Evolutionary conservation across 2,888 invertebrate genomes (phyloP).

Genomic region (Brachyptera risi): DNA sequence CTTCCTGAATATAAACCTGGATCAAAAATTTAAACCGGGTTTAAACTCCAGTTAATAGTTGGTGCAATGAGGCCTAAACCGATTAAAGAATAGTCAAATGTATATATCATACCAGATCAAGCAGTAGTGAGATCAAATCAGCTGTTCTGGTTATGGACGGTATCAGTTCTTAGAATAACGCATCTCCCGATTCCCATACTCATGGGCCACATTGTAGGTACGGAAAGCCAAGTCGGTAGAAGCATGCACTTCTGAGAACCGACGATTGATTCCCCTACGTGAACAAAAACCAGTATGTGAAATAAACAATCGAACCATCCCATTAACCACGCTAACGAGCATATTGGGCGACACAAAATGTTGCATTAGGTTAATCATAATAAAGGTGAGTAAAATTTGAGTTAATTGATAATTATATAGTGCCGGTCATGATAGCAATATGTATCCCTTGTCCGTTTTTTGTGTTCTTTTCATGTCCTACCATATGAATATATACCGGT

Average conservation of each 20-base stretch:
- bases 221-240: neutral
- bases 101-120: neutral
- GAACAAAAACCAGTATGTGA: conserved; percentile 4
- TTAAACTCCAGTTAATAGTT: no score
- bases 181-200: conserved; percentile 12
- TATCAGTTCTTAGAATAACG: conserved; percentile 15
- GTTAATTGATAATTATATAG: no score
- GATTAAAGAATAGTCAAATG: conserved; percentile 4
- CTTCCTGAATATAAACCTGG: no score
- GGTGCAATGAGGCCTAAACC: no score
- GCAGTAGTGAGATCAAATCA: conserved; percentile 18
- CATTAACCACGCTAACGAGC: neutral
- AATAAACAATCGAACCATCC: neutral
- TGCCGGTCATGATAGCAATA: no score
- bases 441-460: no score
- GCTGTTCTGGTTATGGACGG: conserved; percentile 6
- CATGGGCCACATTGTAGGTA: conserved; percentile 3
- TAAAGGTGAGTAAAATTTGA: no score
- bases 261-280: neutral
- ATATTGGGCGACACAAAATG: no score
- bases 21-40: no score
- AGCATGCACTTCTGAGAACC: conserved; percentile 11
- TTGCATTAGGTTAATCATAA: no score
- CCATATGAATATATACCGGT: no score
- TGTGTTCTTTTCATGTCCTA: no score